These are phyloP conservation scores for Heteropelma amictum DNA, from an alignment of 2,888 invertebrate genomes.

Conservation along the genomic window DNA sequence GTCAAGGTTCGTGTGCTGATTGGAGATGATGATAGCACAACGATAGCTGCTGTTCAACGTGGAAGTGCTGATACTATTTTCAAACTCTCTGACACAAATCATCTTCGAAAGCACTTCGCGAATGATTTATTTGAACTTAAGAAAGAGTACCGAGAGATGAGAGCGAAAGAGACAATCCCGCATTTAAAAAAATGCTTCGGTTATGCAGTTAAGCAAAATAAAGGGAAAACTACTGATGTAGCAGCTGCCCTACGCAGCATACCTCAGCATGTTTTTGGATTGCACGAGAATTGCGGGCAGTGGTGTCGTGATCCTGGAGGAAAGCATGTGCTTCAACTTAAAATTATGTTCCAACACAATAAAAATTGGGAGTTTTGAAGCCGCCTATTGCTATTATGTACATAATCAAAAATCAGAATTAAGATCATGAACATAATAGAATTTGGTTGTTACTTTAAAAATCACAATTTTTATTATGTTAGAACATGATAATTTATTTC, in stretches of 20 bases:
- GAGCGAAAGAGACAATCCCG: constrained; percentile 38
- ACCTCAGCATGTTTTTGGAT: constrained; percentile 53
- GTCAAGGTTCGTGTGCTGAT: constrained; percentile 56
- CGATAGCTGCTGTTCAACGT: constrained; percentile 55
- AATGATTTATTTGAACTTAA: constrained; percentile 47
- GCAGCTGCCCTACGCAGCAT: constrained; percentile 48
- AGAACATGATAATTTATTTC: too few relatives aligned
- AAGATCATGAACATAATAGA: too few relatives aligned
- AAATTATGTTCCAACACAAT: too few relatives aligned
- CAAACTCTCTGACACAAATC: constrained; percentile 58
- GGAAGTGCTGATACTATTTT: constrained; percentile 36
- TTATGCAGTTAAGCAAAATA: constrained; percentile 56
- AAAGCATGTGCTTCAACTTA: too few relatives aligned
- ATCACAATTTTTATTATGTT: too few relatives aligned
- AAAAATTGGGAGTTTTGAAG: too few relatives aligned
- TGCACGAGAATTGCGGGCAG: constrained; percentile 56
- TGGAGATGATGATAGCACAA: constrained; percentile 62
- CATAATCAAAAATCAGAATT: too few relatives aligned
- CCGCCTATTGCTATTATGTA: too few relatives aligned
- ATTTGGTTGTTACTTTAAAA: too few relatives aligned
- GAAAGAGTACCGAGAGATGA: constrained; percentile 34
- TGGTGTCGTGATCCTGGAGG: too few relatives aligned
- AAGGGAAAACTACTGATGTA: constrained; percentile 41
- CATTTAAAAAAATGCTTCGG: constrained; percentile 59
- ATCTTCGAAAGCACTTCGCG: constrained; percentile 53